These are phyloP conservation scores for Sebastes itinus DNA, from an alignment of 2,797 vertebrate genomes.

Conservation along the genomic window DNA sequence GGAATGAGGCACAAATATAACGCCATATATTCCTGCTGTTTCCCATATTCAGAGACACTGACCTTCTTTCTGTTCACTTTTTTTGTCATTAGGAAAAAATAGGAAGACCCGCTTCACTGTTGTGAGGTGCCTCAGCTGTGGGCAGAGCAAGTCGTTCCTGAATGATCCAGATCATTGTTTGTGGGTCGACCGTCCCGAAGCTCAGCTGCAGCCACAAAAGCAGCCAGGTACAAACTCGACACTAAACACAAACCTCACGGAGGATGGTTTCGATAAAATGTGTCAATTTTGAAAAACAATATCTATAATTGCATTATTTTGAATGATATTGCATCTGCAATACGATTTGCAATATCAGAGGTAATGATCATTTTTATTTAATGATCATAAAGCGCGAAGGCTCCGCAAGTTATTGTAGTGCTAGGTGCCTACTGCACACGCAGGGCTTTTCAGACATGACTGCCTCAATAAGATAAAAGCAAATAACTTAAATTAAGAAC, in stretches of 20 bases:
- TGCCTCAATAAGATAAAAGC: no score
- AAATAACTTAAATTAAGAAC: no score
- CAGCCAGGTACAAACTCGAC: slow-evolving; percentile 65
- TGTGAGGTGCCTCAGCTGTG: slow-evolving; percentile 85
- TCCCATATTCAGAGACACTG: background rate
- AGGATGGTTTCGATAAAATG: background rate
- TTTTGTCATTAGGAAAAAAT: slow-evolving; percentile 51
- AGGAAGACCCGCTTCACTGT: slow-evolving; percentile 79
- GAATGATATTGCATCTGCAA: no score
- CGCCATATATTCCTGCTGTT: background rate
- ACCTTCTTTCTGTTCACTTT: background rate
- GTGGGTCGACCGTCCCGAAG: slow-evolving; percentile 87
- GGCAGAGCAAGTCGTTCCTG: slow-evolving; percentile 80
- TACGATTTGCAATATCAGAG: no score
- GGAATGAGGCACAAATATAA: background rate
- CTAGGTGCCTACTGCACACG: no score
- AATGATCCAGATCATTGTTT: slow-evolving; percentile 85
- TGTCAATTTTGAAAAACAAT: background rate
- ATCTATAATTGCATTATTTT: no score
- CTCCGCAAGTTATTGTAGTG: no score
- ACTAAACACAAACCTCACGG: background rate
- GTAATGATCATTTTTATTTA: no score
- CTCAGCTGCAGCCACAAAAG: slow-evolving; percentile 81
- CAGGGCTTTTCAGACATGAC: no score
- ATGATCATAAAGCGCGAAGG: no score